Percentiles rank a stretch among this genome's conserved stretches.
These are phyloP conservation scores for Eugnorisma glareosa DNA, from an alignment of 2,888 invertebrate genomes.

Conservation along the genomic window DNA sequence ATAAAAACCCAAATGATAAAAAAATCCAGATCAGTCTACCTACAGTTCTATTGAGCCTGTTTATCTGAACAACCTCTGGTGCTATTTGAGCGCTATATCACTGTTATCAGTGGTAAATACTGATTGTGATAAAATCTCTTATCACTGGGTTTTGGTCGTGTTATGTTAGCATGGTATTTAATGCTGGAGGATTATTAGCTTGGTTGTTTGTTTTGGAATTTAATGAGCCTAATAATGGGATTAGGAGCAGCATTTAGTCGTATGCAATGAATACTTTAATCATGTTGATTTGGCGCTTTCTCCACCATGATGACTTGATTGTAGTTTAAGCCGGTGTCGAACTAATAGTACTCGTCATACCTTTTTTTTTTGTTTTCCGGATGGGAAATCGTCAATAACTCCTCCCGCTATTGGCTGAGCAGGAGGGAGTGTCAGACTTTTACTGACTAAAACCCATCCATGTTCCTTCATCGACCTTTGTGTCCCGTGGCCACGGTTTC, in stretches of 20 bases:
- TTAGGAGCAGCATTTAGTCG: neutral
- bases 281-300: neutral
- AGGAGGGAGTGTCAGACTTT: too few relatives aligned
- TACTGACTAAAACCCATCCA: too few relatives aligned
- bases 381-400: too few relatives aligned
- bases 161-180: neutral
- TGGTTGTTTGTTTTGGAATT: neutral
- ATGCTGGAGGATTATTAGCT: neutral
- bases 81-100: neutral
- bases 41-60: neutral
- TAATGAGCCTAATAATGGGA: neutral
- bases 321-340: too few relatives aligned
- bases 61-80: slow-evolving; percentile 11
- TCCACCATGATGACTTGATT: neutral
- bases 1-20: neutral
- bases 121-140: slow-evolving; percentile 12
- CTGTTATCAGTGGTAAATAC: slow-evolving; percentile 7
- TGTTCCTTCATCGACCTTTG: too few relatives aligned
- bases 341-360: too few relatives aligned
- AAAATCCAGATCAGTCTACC: neutral
- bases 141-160: neutral
- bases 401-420: too few relatives aligned
- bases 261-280: neutral
- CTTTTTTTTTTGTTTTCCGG: too few relatives aligned
- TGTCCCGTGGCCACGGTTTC: too few relatives aligned